Percentiles rank a stretch among this genome's conserved stretches.
These are phyloP conservation scores for Avahi laniger DNA, from an alignment of 2,797 vertebrate genomes.

Conservation along the genomic window DNA sequence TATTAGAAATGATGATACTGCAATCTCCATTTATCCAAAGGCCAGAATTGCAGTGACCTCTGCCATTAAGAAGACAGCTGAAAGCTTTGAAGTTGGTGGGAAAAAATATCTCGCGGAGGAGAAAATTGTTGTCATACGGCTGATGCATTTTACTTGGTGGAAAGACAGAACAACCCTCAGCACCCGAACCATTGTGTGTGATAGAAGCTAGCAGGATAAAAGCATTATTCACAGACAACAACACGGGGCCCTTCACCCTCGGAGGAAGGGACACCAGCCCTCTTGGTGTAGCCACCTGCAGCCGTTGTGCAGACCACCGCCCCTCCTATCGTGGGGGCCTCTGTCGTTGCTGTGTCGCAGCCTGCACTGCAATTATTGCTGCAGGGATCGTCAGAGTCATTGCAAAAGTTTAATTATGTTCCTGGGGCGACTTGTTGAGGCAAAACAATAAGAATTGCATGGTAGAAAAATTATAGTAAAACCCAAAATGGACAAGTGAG, in stretches of 20 bases:
- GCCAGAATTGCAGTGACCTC: neutral
- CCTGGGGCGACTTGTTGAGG: neutral
- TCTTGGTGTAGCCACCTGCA: fast-evolving
- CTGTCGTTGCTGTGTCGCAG: neutral
- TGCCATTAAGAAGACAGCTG: neutral
- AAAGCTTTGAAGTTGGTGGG: neutral
- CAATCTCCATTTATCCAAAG: neutral
- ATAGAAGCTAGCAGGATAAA: neutral
- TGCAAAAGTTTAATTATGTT: neutral
- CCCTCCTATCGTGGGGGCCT: fast-evolving
- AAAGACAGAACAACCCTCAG: neutral
- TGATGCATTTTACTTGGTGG: neutral
- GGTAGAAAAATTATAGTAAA: neutral
- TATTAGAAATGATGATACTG: neutral
- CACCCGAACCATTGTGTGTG: neutral
- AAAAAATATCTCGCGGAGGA: neutral
- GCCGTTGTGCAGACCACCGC: fast-evolving
- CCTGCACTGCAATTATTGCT: neutral
- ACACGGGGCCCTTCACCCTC: fast-evolving
- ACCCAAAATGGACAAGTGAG: neutral
- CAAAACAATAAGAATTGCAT: neutral
- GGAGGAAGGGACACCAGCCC: neutral
- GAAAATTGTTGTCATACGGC: neutral
- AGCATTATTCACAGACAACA: neutral
- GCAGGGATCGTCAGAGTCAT: neutral